These are phyloP conservation scores for Isurus oxyrinchus DNA, from an alignment of 2,113 vertebrate species.

Conservation along the genomic window DNA sequence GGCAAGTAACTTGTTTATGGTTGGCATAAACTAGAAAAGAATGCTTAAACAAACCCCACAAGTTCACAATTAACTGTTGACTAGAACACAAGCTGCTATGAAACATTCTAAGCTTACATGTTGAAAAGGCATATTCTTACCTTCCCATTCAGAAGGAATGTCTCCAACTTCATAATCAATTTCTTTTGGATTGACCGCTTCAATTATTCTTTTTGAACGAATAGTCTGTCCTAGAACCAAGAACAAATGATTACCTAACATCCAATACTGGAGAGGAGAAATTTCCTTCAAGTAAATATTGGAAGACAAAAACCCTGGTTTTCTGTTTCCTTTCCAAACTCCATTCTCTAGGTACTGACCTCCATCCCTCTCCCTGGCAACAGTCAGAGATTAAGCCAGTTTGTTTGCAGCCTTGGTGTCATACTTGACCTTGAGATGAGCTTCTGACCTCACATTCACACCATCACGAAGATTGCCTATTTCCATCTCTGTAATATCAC, in stretches of 20 bases:
- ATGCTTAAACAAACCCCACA: background rate
- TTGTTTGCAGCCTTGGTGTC: background rate
- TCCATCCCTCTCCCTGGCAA: background rate
- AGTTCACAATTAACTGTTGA: background rate
- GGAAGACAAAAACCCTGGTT: background rate
- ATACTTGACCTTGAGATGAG: background rate
- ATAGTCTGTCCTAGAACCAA: slow-evolving; percentile 64
- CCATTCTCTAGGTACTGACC: background rate
- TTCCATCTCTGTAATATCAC: too few species aligned
- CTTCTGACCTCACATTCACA: background rate
- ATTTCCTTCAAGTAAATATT: background rate
- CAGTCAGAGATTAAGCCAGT: background rate
- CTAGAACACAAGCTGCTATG: background rate
- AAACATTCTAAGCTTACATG: background rate
- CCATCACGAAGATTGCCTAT: background rate
- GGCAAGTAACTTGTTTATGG: background rate
- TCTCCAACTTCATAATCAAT: slow-evolving; percentile 67
- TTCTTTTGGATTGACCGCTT: slow-evolving; percentile 60
- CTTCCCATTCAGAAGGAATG: slow-evolving; percentile 92
- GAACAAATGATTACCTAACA: slow-evolving; percentile 36
- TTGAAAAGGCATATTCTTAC: slow-evolving; percentile 54
- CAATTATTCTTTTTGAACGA: slow-evolving; percentile 73
- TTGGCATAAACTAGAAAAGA: background rate
- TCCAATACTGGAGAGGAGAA: background rate
- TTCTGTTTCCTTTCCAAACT: background rate